These are phyloP conservation scores for Oegoconia quadripuncta DNA, from an alignment of 2,888 invertebrate genomes.

Conservation along the genomic window DNA sequence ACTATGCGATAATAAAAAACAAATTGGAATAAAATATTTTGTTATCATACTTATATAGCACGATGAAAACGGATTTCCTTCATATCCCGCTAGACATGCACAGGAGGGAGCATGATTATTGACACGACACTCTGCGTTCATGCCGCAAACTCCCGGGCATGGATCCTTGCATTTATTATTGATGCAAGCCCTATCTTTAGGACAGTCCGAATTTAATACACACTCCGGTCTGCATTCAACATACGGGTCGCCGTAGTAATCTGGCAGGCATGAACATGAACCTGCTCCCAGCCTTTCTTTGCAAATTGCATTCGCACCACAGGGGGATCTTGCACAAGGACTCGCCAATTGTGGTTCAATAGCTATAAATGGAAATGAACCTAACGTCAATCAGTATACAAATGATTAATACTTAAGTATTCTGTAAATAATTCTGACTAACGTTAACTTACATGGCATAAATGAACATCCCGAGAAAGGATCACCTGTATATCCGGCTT, in stretches of 20 bases:
- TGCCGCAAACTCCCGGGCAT: constrained; percentile 89
- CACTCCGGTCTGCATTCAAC: constrained; percentile 93
- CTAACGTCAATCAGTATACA: neutral
- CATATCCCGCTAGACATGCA: constrained; percentile 84
- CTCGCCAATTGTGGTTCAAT: constrained; percentile 71
- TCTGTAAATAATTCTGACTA: no score
- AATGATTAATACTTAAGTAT: no score
- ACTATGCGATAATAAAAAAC: neutral
- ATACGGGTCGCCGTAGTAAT: constrained; percentile 93
- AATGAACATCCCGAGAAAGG: constrained; percentile 87
- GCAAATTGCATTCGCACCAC: constrained; percentile 92
- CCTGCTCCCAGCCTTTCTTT: constrained; percentile 89
- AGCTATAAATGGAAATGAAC: constrained; percentile 48
- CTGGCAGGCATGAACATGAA: constrained; percentile 88
- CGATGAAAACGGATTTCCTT: constrained; percentile 87
- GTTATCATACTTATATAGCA: constrained; percentile 80
- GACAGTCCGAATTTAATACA: constrained; percentile 91
- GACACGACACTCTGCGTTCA: constrained; percentile 90
- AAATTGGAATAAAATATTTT: neutral
- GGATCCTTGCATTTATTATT: constrained; percentile 92
- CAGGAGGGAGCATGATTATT: constrained; percentile 91
- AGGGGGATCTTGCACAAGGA: constrained; percentile 91
- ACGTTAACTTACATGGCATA: constrained; percentile 73
- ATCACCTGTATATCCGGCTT: constrained; percentile 85
- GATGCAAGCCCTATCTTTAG: constrained; percentile 86